Conservation (phyloP, 2,797 vertebrate species). For the Tokudaia tokunoshimensis region DNA sequence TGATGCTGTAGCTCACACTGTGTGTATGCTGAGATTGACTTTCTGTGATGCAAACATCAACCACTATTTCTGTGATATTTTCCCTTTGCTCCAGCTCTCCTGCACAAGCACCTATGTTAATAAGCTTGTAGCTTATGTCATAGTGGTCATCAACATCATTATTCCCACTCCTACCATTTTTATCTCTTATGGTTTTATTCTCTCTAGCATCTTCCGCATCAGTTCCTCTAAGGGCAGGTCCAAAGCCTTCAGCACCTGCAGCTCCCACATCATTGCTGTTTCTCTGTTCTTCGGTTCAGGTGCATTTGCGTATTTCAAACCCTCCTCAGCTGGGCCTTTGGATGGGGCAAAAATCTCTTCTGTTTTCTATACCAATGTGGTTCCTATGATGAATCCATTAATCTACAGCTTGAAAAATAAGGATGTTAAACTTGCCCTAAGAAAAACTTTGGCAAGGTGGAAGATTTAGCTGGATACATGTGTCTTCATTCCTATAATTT, state of each 20-base stretch:
- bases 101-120: conserved; percentile 32
- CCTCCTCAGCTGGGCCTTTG: not conserved
- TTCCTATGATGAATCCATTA: conserved; percentile 66
- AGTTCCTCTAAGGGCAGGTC: not conserved
- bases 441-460: not conserved
- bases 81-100: conserved; percentile 71
- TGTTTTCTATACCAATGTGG: conserved; percentile 60
- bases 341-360: conserved; percentile 41
- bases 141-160: not conserved
- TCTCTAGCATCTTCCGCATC: not conserved
- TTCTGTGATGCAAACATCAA: conserved; percentile 68
- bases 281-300: conserved; percentile 42
- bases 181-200: conserved; percentile 60
- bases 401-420: conserved; percentile 65
- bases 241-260: not conserved
- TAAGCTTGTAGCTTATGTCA: not conserved
- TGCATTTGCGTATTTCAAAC: conserved; percentile 46
- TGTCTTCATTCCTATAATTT: not conserved
- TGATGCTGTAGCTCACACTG: not conserved
- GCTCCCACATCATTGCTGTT: not conserved
- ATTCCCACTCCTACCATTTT: not conserved
- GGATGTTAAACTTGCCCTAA: conserved; percentile 36
- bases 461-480: not conserved
- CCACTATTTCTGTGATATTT: conserved; percentile 77
- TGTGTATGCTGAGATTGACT: conserved; percentile 44